Base-by-base conservation (phyloP, 2,113 vertebrate species). In the Argyrosomus japonicus region DNA sequence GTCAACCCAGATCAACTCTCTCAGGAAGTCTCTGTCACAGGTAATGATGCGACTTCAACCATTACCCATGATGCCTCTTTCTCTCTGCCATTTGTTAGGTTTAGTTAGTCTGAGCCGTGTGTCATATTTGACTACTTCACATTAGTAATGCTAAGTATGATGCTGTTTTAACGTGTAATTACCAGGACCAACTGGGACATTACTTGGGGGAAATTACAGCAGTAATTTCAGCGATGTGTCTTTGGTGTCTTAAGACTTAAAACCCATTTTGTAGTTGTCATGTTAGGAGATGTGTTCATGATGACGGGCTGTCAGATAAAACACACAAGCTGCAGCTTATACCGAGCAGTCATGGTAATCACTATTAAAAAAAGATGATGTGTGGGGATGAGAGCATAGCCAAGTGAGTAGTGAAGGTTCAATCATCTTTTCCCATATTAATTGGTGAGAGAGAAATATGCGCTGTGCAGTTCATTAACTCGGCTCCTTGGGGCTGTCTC, bases 21-120 rank as follows among this genome's bases (percentile, higher is more conserved):
- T 99, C 91, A 96, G 97, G 92, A 98, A 96, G 94, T 99, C 98
- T 61, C 96, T 99, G 81, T 98, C 98, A 87, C 98, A 99, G 98
- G 98, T 99, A 96, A 92, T 18, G n/a, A 84, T 47, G 40, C 14
- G 1, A n/a, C 40, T 25, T 32, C 75, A 69, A 19, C 68, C 80
- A 50, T 83, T 60, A 25, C 81, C 61, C 77, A 79, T 27, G 48
- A 74, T 84, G 40, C 47, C 81, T 61, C 51, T 61, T 6, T 47
- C n/a, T 23, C n/a, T 25, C 27, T 32, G 5, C 18, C 32, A 3
- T 60, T 45, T 36, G 19, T 27, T 23, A 51, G 6, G 15, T 1
- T 61, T 43, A 29, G 21, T 72, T 53, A 14, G 69, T 45, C 18
- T n/a, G 8, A 77, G 17, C 58, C 21, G 13, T 80, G 79, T 75